These are phyloP conservation scores for Oxytorus armatus DNA, from an alignment of 2,888 invertebrate species.

Conservation along the genomic window DNA sequence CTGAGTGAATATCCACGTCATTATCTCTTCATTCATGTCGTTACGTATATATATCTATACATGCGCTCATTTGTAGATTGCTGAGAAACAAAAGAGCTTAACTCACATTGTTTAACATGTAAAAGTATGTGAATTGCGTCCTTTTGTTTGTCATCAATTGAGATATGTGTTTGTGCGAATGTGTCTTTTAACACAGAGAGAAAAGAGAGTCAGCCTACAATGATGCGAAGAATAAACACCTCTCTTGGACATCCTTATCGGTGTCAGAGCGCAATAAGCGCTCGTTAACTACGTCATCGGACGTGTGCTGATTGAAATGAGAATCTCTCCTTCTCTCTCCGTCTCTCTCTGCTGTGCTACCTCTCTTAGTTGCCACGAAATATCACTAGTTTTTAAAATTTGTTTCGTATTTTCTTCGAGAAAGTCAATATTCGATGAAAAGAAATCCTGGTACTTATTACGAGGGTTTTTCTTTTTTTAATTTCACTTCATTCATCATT, in stretches of 20 bases:
- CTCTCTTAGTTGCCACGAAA: too few relatives aligned
- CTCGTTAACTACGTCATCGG: constrained; percentile 65
- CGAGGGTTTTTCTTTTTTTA: too few relatives aligned
- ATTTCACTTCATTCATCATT: too few relatives aligned
- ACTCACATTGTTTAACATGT: neutral
- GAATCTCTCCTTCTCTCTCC: constrained; percentile 41
- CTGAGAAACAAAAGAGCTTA: neutral
- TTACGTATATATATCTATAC: constrained; percentile 23
- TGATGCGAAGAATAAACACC: constrained; percentile 65
- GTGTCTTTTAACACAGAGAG: constrained; percentile 24
- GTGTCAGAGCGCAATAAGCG: constrained; percentile 64
- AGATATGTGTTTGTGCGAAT: neutral
- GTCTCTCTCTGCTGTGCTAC: too few relatives aligned
- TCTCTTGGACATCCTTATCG: constrained; percentile 62
- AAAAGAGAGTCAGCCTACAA: constrained; percentile 43
- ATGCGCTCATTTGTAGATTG: neutral
- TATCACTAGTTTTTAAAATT: too few relatives aligned
- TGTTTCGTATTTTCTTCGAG: too few relatives aligned
- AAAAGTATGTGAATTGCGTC: neutral
- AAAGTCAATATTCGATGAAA: too few relatives aligned
- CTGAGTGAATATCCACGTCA: constrained; percentile 32
- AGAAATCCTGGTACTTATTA: too few relatives aligned
- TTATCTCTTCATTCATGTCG: constrained; percentile 59
- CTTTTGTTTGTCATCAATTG: neutral
- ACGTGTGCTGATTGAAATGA: constrained; percentile 59